Evolutionary conservation across 1,140 invertebrate species (phyloP), one percentile per base, ranked within the genome.

Genomic region (Penaeus vannamei): DNA sequence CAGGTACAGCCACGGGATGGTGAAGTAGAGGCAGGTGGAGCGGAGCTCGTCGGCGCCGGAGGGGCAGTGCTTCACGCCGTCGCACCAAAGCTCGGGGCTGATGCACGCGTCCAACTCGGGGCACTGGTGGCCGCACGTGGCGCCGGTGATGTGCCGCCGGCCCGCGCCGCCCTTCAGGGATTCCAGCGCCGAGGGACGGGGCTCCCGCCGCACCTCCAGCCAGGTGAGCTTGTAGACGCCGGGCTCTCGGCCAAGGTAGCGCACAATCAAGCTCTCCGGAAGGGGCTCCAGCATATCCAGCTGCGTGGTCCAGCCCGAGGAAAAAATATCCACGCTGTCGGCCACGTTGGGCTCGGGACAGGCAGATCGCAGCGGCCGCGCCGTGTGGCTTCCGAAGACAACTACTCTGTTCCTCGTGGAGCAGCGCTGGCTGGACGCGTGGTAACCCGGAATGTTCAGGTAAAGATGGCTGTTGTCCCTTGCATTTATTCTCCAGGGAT

Each of bases 171-270:
- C 81, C 61, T 90, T 87, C 19, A 90, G 83, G 91, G 94, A 93
- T 64, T 93, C 93, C 32, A 94, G 93, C 81, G 94, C 93, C 19
- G 93, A 93, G 23, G 94, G 91, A 0, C 94, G 93, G 0, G 95
- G 95, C 91, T 96, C 94, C 91, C 96, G 96, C 42, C 96, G 96
- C 36, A 97, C 95, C 90, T 96, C 96, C 93, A 97, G 96, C 96
- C 96, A 96, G 82, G 95, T 95, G 46, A 96, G 95, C 10, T 94
- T 94, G 92, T 96, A 96, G 91, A 94, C 95, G 0, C 95, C 95
- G 8, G 95, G 94, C 91, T 96, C 96, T 32, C 94, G 94, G 92
- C 96, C 95, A 7, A 96, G 92, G 92, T 96, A 96, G 92, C 96
- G 95, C 29, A 96, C 94, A 29, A 96, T 94, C 90, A 96, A 96